These are phyloP conservation scores for Drosophila prosaltans DNA, from an alignment of 1,140 invertebrate species.

Conservation along the genomic window DNA sequence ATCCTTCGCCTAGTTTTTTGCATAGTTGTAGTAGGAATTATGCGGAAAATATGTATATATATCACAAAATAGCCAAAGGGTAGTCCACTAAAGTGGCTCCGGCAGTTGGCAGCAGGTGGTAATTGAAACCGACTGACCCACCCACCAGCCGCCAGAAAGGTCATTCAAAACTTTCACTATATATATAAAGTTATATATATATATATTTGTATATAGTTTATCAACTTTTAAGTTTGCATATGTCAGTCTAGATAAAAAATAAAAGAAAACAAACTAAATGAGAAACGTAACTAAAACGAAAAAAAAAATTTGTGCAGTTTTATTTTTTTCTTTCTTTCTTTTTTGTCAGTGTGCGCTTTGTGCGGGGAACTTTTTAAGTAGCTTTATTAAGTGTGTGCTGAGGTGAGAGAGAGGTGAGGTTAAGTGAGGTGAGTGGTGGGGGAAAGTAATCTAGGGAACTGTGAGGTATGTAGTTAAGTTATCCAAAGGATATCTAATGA, in stretches of 20 bases:
- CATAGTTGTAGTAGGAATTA: slow-evolving; percentile 21
- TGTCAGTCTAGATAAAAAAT: slow-evolving; percentile 28
- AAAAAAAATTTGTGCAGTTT: slow-evolving; percentile 8
- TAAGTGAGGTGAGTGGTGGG: background rate
- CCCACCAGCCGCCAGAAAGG: slow-evolving; percentile 42
- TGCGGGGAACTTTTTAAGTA: slow-evolving; percentile 48
- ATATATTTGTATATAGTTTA: slow-evolving; percentile 28
- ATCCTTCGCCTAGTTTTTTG: slow-evolving; percentile 37
- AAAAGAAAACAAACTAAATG: slow-evolving; percentile 10
- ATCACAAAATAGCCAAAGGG: slow-evolving; percentile 9
- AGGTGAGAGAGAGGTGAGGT: slow-evolving; percentile 29
- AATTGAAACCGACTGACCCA: slow-evolving; percentile 56
- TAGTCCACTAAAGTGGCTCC: slow-evolving; percentile 4
- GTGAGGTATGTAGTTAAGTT: background rate
- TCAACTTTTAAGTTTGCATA: slow-evolving; percentile 13
- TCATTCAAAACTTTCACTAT: slow-evolving; percentile 20
- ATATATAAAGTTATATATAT: slow-evolving; percentile 6
- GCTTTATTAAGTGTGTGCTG: slow-evolving; percentile 53
- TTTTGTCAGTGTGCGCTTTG: slow-evolving; percentile 37
- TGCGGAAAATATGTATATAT: slow-evolving; percentile 12
- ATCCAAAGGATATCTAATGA: background rate
- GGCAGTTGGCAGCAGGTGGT: slow-evolving; percentile 44
- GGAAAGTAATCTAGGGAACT: slow-evolving; percentile 4
- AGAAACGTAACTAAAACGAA: slow-evolving; percentile 3
- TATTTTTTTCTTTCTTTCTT: background rate